Evolutionary conservation across 2,888 invertebrate species (phyloP).

Genomic region (Apamea crenata): DNA sequence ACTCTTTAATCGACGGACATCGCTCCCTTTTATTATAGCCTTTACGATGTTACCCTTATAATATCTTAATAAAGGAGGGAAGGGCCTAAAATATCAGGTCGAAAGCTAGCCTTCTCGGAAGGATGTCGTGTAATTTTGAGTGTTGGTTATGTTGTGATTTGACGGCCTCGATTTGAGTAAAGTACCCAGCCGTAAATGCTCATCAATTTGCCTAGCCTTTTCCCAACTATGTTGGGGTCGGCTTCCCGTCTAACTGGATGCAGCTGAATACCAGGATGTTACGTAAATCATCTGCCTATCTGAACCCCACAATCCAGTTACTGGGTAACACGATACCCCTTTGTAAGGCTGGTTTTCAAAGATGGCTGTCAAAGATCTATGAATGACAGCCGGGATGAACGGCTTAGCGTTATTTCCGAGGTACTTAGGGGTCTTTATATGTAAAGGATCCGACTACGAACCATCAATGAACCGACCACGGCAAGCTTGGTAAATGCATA

Average conservation of each 20-base stretch:
- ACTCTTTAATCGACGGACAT: conserved; percentile 60
- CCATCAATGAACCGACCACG: neutral
- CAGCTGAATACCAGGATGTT: neutral
- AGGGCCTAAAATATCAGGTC: conserved; percentile 35
- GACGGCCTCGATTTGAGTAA: conserved; percentile 6
- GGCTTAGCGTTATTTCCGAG: neutral
- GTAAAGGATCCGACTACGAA: neutral
- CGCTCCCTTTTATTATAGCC: conserved; percentile 57
- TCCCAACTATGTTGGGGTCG: neutral
- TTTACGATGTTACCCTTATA: conserved; percentile 62
- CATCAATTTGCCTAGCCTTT: neutral
- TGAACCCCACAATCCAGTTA: neutral
- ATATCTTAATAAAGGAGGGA: conserved; percentile 63
- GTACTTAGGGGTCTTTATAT: neutral
- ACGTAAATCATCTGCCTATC: neutral
- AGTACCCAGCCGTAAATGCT: neutral
- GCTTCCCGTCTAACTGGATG: neutral
- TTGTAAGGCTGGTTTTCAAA: neutral
- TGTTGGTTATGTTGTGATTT: conserved; percentile 11
- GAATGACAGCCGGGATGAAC: neutral
- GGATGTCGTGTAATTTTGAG: conserved; percentile 13
- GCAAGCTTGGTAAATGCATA: too few species aligned
- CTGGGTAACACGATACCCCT: neutral
- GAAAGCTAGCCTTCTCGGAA: conserved; percentile 19
- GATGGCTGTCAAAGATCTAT: neutral